Percentiles rank a stretch among this genome's conserved stretches.
These are phyloP conservation scores for Sparidentex hasta DNA, from an alignment of 2,797 vertebrate species.

Conservation along the genomic window DNA sequence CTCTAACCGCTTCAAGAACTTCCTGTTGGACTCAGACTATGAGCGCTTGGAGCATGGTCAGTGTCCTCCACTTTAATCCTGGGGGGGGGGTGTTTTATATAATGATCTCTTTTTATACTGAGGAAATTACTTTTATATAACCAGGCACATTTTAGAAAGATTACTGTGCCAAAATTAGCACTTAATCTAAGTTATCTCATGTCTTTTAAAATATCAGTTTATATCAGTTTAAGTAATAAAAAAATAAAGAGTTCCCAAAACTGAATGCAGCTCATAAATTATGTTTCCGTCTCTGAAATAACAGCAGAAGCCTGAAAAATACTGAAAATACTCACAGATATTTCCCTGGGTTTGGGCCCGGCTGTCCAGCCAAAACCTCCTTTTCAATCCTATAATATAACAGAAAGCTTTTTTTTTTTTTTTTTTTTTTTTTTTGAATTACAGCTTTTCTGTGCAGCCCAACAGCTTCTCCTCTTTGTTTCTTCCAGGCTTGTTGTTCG, in stretches of 20 bases:
- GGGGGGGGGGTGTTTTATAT: background rate
- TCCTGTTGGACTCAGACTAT: slow-evolving; percentile 98
- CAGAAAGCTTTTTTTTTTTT: background rate
- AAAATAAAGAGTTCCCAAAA: background rate
- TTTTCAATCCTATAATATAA: background rate
- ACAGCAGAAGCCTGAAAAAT: too few relatives aligned
- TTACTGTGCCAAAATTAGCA: background rate
- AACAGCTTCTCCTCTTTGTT: slow-evolving; percentile 45
- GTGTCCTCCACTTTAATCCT: slow-evolving; percentile 68
- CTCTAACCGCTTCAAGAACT: slow-evolving; percentile 99
- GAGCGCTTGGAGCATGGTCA: slow-evolving; percentile 97
- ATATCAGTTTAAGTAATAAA: background rate
- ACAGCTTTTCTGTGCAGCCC: background rate
- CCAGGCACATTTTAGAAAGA: background rate
- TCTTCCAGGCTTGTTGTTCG: slow-evolving; percentile 93
- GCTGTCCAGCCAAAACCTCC: background rate
- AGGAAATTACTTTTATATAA: slow-evolving; percentile 13
- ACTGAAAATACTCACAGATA: too few relatives aligned
- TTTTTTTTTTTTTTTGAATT: background rate
- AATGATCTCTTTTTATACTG: background rate
- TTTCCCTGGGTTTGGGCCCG: background rate
- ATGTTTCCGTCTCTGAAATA: background rate
- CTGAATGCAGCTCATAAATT: background rate
- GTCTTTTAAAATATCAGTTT: background rate
- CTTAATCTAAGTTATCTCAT: background rate